Base-by-base conservation (phyloP, 2,888 invertebrate species). In the Zygogramma bicolorata region DNA sequence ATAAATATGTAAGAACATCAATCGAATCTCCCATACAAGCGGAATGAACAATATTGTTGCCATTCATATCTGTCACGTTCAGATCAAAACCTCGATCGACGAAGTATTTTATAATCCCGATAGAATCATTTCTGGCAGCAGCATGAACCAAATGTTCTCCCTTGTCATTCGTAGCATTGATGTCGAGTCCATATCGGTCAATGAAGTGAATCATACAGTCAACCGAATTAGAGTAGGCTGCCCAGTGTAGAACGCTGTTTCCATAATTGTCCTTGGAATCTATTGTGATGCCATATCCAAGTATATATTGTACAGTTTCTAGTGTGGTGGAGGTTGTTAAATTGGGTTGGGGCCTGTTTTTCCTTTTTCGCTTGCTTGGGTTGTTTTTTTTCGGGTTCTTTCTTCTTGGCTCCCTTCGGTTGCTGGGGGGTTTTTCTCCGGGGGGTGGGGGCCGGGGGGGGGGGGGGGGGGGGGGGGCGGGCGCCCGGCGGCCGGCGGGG, bases 1-100 rank as follows among this genome's bases (percentile, higher is more conserved):
- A 42, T 18, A 67, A 67, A 27, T 59, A 67, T 29, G 27, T 5
- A 1, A 67, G 1, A 15, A 67, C 46, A 31, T 46, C 29, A 18
- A 67, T 10, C 27, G 42, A 59, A 18, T 59, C 67, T 10, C 67
- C 67, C 20, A 67, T 29, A 4, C 46, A 59, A 18, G 67, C 67
- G 13, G 40, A 59, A 8, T 67, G 67, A 20, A 67, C 18, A 20
- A 42, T 59, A 42, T 27, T 67, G 18, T 59, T 59, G 13, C 46
- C 59, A 1, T 22, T 25, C 7, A 0, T 18, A 5, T 42, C 67
- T 5, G 29, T 18, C 2, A 40, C 46, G 6, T 8, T 46, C 8
- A 59, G 18, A 29, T 59, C 20, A 6, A 59, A 27, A 27, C 31
- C 59, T 20, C 27, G 22, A n/a, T 46, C 31, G 3, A 67, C 6